Percentiles rank a stretch among this genome's conserved stretches.
phyloP scores from a whole-genome alignment of 2,797 vertebrate species.

The Myotis pilosus region DNA sequence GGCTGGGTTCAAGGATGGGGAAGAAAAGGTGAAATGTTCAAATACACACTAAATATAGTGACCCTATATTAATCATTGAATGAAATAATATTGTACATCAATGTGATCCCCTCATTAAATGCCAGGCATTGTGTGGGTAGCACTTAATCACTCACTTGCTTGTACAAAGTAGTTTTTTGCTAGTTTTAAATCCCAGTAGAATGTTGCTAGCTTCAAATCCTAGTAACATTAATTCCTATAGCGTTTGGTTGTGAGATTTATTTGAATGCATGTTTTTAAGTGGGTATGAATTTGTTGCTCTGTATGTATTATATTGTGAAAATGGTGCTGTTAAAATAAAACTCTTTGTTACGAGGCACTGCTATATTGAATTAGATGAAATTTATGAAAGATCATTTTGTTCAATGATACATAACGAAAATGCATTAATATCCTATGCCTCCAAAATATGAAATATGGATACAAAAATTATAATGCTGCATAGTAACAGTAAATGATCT shows the following conservation, averaged over 20 bases:
- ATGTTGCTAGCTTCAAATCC: not conserved
- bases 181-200: not conserved
- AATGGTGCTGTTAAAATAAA: slow-evolving; percentile 43
- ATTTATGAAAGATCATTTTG: slow-evolving; percentile 10
- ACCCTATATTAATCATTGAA: slow-evolving; percentile 57
- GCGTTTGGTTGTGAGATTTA: slow-evolving; percentile 35
- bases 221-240: not conserved
- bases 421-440: not conserved
- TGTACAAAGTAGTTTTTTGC: not conserved
- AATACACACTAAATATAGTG: slow-evolving; percentile 67
- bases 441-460: slow-evolving; percentile 3
- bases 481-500: slow-evolving; percentile 15
- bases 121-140: slow-evolving; percentile 39
- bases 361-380: slow-evolving; percentile 7
- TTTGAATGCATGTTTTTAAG: slow-evolving; percentile 32
- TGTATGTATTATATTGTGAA: not conserved
- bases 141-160: slow-evolving; percentile 39
- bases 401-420: slow-evolving; percentile 27
- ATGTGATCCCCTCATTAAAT: slow-evolving; percentile 40
- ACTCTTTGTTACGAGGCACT: not conserved
- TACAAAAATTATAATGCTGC: not conserved
- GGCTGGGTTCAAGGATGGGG: not conserved
- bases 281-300: slow-evolving; percentile 17
- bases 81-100: slow-evolving; percentile 21
- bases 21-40: slow-evolving; percentile 29